A percentile compares a stretch with the other conserved stretches of the same genome.
Conservation (phyloP, 2,888 invertebrate genomes). For the Graphium colonna region DNA sequence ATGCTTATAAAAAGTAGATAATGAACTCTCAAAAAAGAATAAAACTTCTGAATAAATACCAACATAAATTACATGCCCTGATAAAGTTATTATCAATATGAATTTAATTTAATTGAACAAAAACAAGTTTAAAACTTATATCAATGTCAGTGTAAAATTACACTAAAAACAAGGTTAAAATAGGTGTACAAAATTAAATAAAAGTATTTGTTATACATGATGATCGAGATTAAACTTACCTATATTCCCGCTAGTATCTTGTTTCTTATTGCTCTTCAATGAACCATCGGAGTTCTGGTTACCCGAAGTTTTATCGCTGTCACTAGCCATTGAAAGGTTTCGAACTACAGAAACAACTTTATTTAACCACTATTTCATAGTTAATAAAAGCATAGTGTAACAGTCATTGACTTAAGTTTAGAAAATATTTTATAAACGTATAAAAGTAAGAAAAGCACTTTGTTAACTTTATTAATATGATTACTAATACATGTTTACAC, state of each 20-base stretch:
- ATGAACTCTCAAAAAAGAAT: too few species aligned
- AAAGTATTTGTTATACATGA: constrained; percentile 1
- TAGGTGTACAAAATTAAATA: not conserved
- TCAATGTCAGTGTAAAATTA: constrained; percentile 6
- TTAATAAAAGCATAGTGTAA: constrained; percentile 13
- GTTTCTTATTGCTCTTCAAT: constrained; percentile 60
- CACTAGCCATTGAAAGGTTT: constrained; percentile 75
- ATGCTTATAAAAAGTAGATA: too few species aligned
- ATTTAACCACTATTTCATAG: constrained; percentile 19
- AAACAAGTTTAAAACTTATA: not conserved
- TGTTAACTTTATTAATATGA: constrained; percentile 31
- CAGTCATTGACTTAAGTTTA: constrained; percentile 24
- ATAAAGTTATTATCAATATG: too few species aligned
- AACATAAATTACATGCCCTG: too few species aligned
- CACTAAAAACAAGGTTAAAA: constrained; percentile 10
- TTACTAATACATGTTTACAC: constrained; percentile 62
- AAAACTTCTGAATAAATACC: too few species aligned
- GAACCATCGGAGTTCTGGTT: constrained; percentile 70
- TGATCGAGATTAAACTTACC: constrained; percentile 44
- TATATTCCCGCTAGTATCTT: constrained; percentile 50
- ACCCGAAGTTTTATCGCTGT: constrained; percentile 73
- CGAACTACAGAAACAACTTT: constrained; percentile 16
- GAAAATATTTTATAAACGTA: constrained; percentile 34
- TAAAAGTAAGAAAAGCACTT: constrained; percentile 44
- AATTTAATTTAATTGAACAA: not conserved